These are phyloP conservation scores for Scolanthus callimorphus DNA, from an alignment of 92 coral and sea anemone genomes.

Conservation along the genomic window DNA sequence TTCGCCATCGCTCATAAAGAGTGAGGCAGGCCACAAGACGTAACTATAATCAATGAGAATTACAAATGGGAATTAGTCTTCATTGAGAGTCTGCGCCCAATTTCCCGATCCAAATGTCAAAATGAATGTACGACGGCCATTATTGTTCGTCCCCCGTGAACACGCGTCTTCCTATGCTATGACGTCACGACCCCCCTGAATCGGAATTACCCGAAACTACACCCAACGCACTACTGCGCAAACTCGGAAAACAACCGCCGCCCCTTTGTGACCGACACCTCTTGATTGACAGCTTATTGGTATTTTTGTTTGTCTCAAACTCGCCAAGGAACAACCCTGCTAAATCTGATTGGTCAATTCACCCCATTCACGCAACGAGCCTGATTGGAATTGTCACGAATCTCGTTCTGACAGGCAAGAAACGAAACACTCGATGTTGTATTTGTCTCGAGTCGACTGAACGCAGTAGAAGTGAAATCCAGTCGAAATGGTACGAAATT, in stretches of 20 bases:
- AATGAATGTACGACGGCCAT: constrained; percentile 82
- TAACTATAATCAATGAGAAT: constrained; percentile 65
- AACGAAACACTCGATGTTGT: too few species aligned
- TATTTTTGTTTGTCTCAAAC: constrained; percentile 30
- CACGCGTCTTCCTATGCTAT: constrained; percentile 78
- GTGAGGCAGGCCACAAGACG: constrained; percentile 68
- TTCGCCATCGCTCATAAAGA: constrained; percentile 72
- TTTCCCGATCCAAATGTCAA: constrained; percentile 82
- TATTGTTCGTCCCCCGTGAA: constrained; percentile 87
- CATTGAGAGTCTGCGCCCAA: constrained; percentile 86
- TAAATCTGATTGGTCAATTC: constrained; percentile 31
- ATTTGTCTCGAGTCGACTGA: too few species aligned
- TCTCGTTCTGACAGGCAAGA: too few species aligned
- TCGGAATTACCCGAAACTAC: constrained; percentile 31
- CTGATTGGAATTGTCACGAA: not conserved
- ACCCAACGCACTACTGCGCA: constrained; percentile 55
- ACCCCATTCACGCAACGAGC: too few species aligned
- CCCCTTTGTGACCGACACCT: constrained; percentile 44
- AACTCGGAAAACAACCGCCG: constrained; percentile 55
- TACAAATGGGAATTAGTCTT: constrained; percentile 56
- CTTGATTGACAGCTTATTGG: constrained; percentile 85
- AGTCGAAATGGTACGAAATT: too few species aligned
- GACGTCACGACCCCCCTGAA: constrained; percentile 77
- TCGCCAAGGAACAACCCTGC: constrained; percentile 13
- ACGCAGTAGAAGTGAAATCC: too few species aligned